Conservation (phyloP, 2,888 invertebrate genomes). For the Cheilosia grossa region DNA sequence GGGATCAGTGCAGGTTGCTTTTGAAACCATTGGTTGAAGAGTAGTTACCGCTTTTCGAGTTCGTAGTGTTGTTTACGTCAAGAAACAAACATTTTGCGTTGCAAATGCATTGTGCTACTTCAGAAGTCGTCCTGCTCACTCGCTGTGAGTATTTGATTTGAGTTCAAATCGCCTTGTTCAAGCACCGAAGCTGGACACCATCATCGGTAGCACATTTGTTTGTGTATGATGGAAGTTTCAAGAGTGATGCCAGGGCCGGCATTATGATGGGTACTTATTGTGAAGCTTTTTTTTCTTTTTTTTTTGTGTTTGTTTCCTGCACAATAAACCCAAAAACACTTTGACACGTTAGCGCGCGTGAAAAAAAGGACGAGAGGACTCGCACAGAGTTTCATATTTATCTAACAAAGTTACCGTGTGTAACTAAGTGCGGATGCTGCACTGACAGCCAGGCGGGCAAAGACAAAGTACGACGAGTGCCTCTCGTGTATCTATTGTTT, state of each 20-base stretch:
- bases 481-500: conserved; percentile 68
- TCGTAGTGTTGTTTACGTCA: conserved; percentile 41
- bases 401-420: conserved; percentile 68
- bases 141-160: conserved; percentile 52
- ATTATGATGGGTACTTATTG: conserved; percentile 49
- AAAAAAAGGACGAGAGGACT: conserved; percentile 24
- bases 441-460: neutral
- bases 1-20: conserved; percentile 3
- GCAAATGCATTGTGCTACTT: conserved; percentile 21
- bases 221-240: conserved; percentile 53
- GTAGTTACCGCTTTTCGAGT: conserved; percentile 14
- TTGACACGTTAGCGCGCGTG: conserved; percentile 53
- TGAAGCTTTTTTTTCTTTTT: neutral
- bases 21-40: conserved; percentile 33
- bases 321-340: conserved; percentile 14
- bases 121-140: conserved; percentile 3
- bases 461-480: conserved; percentile 38
- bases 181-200: conserved; percentile 52
- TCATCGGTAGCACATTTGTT: conserved; percentile 55
- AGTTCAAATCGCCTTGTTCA: conserved; percentile 19
- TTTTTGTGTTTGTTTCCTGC: neutral
- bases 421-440: conserved; percentile 58
- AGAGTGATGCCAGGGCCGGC: conserved; percentile 28
- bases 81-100: conserved; percentile 40
- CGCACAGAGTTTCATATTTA: conserved; percentile 64